phyloP scores from a whole-genome alignment of 2,797 vertebrate genomes.

The Perodicticus potto region DNA sequence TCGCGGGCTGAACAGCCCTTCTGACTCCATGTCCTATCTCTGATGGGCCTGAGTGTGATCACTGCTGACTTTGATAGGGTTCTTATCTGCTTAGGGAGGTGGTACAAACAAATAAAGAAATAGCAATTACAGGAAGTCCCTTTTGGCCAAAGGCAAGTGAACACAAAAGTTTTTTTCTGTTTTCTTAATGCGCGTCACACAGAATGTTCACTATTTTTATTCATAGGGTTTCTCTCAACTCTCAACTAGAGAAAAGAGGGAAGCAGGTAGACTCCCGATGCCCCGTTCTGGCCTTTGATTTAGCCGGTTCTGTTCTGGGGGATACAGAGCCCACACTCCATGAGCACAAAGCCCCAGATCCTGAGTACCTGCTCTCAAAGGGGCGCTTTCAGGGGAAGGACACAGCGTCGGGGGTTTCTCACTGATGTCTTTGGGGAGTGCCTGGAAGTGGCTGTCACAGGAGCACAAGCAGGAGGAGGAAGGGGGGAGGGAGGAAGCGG shows the following conservation, averaged over 20 bases:
- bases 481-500: no score
- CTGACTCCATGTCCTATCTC: background rate
- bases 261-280: background rate
- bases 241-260: background rate
- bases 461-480: background rate
- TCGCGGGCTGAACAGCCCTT: accelerated
- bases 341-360: background rate
- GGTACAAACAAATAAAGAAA: background rate
- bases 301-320: background rate
- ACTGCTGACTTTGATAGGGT: background rate
- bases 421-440: background rate
- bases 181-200: background rate
- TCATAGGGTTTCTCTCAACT: background rate
- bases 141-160: background rate
- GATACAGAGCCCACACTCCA: background rate
- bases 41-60: background rate
- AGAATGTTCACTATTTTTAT: background rate
- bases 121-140: background rate
- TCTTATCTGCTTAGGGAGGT: background rate
- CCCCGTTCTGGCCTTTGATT: background rate
- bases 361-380: background rate
- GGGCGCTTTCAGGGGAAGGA: background rate
- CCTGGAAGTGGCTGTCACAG: background rate
- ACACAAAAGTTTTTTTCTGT: background rate
- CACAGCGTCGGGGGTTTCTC: background rate